Evolutionary conservation across 2,888 invertebrate genomes (phyloP).

Genomic region (Amblyteles armatorius): DNA sequence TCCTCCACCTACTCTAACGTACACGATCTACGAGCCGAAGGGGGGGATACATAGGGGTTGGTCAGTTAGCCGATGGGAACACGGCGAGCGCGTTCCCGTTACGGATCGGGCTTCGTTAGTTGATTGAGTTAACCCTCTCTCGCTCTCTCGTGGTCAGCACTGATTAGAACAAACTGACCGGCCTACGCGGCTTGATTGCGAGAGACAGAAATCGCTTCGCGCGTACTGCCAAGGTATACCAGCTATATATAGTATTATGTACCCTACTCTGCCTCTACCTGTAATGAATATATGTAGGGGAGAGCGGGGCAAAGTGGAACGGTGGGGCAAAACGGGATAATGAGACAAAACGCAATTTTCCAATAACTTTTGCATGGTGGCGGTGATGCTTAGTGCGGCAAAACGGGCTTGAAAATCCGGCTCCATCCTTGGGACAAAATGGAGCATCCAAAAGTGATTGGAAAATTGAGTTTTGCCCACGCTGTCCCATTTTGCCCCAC

Average conservation of each 20-base stretch:
- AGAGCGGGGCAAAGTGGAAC: too few species aligned
- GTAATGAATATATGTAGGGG: background rate
- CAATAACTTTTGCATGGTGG: too few species aligned
- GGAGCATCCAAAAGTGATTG: too few species aligned
- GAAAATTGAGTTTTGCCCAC: too few species aligned
- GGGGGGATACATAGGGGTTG: slow-evolving; percentile 71
- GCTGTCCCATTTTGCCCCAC: too few species aligned
- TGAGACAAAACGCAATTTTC: too few species aligned
- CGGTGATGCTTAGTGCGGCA: too few species aligned
- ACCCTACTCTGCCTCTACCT: slow-evolving; percentile 3
- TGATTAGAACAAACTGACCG: slow-evolving; percentile 84
- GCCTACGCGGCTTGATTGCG: slow-evolving; percentile 83
- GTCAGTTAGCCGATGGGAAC: slow-evolving; percentile 75
- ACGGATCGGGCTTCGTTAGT: slow-evolving; percentile 81
- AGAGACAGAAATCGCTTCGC: slow-evolving; percentile 72
- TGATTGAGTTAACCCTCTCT: slow-evolving; percentile 80
- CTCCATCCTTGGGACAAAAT: too few species aligned
- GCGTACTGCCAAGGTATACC: slow-evolving; percentile 32
- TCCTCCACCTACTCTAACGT: slow-evolving; percentile 4
- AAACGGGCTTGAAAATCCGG: too few species aligned
- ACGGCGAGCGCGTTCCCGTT: slow-evolving; percentile 1
- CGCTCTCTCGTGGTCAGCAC: slow-evolving; percentile 77
- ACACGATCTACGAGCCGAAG: slow-evolving; percentile 36
- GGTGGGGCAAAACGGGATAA: too few species aligned
- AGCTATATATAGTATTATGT: slow-evolving; percentile 1